Percentiles rank a stretch among this genome's conserved stretches.
Conservation (phyloP, 2,113 vertebrate genomes). For the Callipepla squamata region DNA sequence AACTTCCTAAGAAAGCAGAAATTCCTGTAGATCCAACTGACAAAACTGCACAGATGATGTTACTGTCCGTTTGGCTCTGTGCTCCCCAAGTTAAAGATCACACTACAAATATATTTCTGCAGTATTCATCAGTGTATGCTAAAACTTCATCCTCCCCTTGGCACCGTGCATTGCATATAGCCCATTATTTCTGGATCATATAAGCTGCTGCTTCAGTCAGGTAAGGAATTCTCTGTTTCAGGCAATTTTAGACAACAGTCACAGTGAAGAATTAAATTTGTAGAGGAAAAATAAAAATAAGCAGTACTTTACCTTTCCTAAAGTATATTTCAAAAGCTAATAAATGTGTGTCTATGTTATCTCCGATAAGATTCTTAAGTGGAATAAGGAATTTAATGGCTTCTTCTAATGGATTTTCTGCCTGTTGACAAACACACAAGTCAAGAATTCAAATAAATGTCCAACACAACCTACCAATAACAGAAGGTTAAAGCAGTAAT, state of each 20-base stretch:
- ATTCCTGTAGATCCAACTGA: neutral
- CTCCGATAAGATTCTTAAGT: conserved; percentile 81
- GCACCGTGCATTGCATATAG: neutral
- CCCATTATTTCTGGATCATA: neutral
- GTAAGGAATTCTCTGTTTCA: neutral
- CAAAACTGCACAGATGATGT: neutral
- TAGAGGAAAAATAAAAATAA: neutral
- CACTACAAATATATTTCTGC: neutral
- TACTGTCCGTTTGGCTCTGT: neutral
- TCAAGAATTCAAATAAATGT: neutral
- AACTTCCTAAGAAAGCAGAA: neutral
- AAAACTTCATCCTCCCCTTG: neutral
- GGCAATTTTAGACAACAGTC: neutral
- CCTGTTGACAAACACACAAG: conserved; percentile 70
- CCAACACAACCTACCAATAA: neutral
- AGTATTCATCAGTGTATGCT: neutral
- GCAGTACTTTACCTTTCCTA: conserved; percentile 80
- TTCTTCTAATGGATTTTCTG: conserved; percentile 83
- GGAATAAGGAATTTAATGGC: conserved; percentile 84
- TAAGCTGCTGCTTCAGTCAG: neutral
- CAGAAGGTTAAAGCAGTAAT: neutral
- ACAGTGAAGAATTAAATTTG: neutral
- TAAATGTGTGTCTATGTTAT: conserved; percentile 81
- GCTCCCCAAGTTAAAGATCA: neutral
- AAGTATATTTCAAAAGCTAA: conserved; percentile 87